Evolutionary conservation across 1,140 invertebrate genomes (phyloP), one percentile per base, ranked within the genome.

Genomic region (Nasonia giraulti): DNA sequence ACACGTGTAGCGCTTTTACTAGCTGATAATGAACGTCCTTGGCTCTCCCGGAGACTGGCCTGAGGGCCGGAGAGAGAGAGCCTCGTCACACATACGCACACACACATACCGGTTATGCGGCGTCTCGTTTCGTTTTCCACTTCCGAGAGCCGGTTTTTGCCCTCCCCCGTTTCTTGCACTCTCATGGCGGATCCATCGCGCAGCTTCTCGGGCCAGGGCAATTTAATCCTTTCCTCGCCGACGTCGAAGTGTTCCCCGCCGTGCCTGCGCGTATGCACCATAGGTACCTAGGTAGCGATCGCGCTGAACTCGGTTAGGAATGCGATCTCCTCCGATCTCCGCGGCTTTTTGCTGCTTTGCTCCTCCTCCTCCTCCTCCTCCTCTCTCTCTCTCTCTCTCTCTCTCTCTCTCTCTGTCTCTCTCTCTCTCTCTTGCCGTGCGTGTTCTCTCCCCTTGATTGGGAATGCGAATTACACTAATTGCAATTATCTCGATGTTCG

Each of bases 61-160:
- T 66, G 62, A n/a, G 14, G 62, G n/a, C 62, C 0, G 10, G 27
- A 27, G 27, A 27, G 10, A 69, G 11, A 69, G 23, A 31, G 12
- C 27, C 8, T 10, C 23, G 12, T 23, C 23, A 31, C 27, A 27
- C 68, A 12, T 0, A n/a, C n/a, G n/a, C n/a, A n/a, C n/a, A n/a
- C 12, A 10, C 2, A 27, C 27, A 27, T 1, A 27, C 27, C 27
- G 27, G 27, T 1, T 27, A 27, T 1, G 7, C 17, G 27, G 66
- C 20, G 31, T 71, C 31, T 71, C 68, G 10, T 33, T 71, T 71
- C 68, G 23, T 44, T 44, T 10, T 44, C 68, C 68, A 33, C 68
- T 71, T 71, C 68, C 68, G 68, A 62, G 20, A 62, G 55, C 55
- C 55, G 55, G 55, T 62, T 62, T 62, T 62, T 62, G 17, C 55